These are phyloP conservation scores for Chaetops frenatus DNA, from an alignment of 2,113 vertebrate genomes.

Conservation along the genomic window DNA sequence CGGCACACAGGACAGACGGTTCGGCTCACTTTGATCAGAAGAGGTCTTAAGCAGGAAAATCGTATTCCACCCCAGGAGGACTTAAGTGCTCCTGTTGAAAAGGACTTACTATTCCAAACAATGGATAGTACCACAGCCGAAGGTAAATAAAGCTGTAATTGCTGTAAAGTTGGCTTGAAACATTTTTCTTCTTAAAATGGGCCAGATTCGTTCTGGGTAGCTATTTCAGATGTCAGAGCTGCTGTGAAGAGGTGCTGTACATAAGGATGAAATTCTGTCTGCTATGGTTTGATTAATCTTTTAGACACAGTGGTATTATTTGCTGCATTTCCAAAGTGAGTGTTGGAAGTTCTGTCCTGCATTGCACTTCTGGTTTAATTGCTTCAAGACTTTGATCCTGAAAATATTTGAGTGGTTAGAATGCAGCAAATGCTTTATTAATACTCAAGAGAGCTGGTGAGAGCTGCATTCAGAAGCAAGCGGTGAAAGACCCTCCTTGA, in stretches of 20 bases:
- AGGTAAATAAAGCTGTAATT: slow-evolving; percentile 60
- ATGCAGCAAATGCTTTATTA: not conserved
- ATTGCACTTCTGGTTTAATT: not conserved
- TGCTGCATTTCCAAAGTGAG: not conserved
- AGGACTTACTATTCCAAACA: slow-evolving; percentile 62
- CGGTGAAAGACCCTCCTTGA: not conserved
- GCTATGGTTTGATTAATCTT: not conserved
- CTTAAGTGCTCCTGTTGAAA: slow-evolving; percentile 15
- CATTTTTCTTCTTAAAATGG: not conserved
- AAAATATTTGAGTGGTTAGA: not conserved
- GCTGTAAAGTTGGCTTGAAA: not conserved
- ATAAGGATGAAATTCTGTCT: not conserved
- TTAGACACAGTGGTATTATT: not conserved
- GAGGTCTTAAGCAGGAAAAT: slow-evolving; percentile 77
- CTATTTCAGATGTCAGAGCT: not conserved
- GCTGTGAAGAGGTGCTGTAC: not conserved
- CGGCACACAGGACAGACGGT: slow-evolving; percentile 89
- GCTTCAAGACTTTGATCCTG: not conserved
- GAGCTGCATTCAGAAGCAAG: not conserved
- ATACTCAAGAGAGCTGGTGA: not conserved
- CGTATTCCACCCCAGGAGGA: slow-evolving; percentile 40
- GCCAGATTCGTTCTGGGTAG: not conserved
- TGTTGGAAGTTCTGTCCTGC: not conserved
- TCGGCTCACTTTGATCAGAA: slow-evolving; percentile 83
- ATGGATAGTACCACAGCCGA: slow-evolving; percentile 5